Evolutionary conservation across 2,797 vertebrate species (phyloP).

Genomic region (Sebastes itinus): DNA sequence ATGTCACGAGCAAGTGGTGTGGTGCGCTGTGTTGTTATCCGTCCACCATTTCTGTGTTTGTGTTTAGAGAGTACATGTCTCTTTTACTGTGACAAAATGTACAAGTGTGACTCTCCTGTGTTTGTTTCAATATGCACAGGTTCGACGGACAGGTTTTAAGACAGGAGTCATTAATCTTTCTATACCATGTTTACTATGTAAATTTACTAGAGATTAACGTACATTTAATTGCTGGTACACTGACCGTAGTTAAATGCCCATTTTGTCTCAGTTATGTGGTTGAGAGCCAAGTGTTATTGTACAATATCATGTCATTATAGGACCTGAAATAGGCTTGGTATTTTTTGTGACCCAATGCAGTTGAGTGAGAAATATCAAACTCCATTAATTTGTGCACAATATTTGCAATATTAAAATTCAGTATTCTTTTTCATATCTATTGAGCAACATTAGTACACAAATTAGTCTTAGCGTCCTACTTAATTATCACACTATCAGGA

Average conservation of each 20-base stretch:
- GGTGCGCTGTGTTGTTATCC: neutral
- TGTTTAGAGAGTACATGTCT: neutral
- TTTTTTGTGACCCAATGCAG: neutral
- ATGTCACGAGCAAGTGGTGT: conserved; percentile 30
- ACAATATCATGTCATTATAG: neutral
- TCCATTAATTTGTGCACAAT: neutral
- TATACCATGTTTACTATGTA: neutral
- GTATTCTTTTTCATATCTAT: neutral
- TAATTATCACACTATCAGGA: neutral
- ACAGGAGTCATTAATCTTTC: neutral
- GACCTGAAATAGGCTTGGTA: neutral
- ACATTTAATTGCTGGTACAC: neutral
- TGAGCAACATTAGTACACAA: neutral
- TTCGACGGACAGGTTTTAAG: neutral
- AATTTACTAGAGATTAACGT: neutral
- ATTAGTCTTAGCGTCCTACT: neutral
- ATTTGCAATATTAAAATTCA: neutral
- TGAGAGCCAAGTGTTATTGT: neutral
- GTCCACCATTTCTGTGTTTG: neutral
- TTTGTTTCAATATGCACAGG: neutral
- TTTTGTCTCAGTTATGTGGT: neutral
- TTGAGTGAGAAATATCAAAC: neutral
- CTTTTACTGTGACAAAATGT: neutral
- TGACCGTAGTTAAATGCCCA: neutral
- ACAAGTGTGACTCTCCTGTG: neutral